These are phyloP conservation scores for Chironomus tentans DNA, from an alignment of 2,888 invertebrate species.

Conservation along the genomic window DNA sequence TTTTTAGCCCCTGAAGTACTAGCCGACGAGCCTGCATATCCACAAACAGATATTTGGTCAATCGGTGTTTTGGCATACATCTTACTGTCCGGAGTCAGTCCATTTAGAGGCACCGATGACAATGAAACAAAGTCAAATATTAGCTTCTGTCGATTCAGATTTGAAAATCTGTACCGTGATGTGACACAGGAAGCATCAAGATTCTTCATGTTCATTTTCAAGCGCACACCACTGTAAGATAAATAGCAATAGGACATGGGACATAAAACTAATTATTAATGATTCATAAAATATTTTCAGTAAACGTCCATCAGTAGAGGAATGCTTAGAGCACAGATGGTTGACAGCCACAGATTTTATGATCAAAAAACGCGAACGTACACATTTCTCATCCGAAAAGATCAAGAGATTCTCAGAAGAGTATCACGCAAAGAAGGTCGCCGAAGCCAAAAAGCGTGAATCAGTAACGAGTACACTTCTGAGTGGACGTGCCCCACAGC, in stretches of 20 bases:
- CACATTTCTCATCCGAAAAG: conserved; percentile 73
- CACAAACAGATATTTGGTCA: conserved; percentile 93
- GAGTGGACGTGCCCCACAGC: conserved; percentile 47
- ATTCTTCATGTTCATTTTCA: conserved; percentile 93
- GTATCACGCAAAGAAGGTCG: conserved; percentile 62
- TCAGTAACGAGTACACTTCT: conserved; percentile 51
- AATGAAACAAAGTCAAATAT: conserved; percentile 87
- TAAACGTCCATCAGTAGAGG: conserved; percentile 88
- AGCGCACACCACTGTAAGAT: conserved; percentile 77
- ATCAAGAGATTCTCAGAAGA: conserved; percentile 74
- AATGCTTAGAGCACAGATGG: conserved; percentile 95
- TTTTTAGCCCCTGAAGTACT: conserved; percentile 74
- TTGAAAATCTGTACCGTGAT: conserved; percentile 89
- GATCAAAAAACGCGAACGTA: conserved; percentile 83
- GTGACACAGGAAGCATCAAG: conserved; percentile 86
- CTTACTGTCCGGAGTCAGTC: conserved; percentile 83
- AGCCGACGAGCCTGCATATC: conserved; percentile 76
- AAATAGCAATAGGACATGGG: conserved; percentile 28
- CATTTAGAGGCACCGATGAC: conserved; percentile 75
- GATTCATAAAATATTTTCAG: conserved; percentile 42
- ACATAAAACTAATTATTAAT: neutral
- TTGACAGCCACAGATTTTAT: conserved; percentile 84
- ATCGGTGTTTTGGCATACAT: conserved; percentile 87
- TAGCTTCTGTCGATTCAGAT: conserved; percentile 82
- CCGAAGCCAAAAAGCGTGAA: conserved; percentile 51